A percentile compares a stretch with the other conserved stretches of the same genome.
Evolutionary conservation across 2,797 vertebrate species (phyloP).

Genomic region (Hippopotamyrus pictus): DNA sequence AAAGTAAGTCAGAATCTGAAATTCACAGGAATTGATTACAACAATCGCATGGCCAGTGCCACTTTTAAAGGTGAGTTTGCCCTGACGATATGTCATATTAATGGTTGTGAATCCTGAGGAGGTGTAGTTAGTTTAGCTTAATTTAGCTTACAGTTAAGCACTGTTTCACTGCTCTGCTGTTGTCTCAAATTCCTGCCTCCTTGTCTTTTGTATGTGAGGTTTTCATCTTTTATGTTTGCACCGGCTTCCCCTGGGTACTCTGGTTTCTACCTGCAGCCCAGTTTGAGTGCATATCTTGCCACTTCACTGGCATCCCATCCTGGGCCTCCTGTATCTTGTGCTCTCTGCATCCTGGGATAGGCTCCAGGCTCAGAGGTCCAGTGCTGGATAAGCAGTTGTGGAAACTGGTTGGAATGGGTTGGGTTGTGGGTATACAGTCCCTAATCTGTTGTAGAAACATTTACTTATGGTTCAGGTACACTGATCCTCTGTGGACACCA

Average conservation of each 20-base stretch:
- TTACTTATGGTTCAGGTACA: not conserved
- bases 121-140: not conserved
- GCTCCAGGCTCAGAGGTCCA: not conserved
- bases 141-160: not conserved
- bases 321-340: not conserved
- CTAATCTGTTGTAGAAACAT: not conserved
- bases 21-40: conserved; percentile 33
- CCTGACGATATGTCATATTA: not conserved
- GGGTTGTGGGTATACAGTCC: not conserved
- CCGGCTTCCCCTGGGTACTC: not conserved
- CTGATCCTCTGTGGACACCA: not conserved
- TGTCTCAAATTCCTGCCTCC: not conserved
- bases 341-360: not conserved
- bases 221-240: not conserved
- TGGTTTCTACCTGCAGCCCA: not conserved
- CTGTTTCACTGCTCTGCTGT: not conserved
- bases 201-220: not conserved
- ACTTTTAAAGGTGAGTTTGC: conserved; percentile 59
- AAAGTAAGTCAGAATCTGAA: conserved; percentile 17
- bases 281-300: not conserved
- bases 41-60: conserved; percentile 40
- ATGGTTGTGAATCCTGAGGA: not conserved
- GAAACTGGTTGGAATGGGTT: not conserved
- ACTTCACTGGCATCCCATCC: not conserved
- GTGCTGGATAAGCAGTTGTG: not conserved